phyloP scores from a whole-genome alignment of 2,113 vertebrate species.

The Microcebus tavaratra region DNA sequence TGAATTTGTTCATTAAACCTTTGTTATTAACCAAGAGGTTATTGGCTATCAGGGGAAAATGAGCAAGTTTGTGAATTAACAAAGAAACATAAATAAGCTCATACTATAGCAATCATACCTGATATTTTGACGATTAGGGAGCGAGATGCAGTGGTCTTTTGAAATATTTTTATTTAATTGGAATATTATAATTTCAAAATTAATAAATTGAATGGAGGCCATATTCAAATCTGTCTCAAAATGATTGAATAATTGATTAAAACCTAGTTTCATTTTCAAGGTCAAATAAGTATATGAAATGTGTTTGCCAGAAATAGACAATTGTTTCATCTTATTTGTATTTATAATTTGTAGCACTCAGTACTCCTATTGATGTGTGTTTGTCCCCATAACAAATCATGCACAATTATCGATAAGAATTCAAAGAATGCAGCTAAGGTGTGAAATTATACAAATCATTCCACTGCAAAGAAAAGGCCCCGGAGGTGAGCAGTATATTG shows the following conservation, averaged over 20 bases:
- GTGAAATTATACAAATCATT: slow-evolving; percentile 74
- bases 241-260: slow-evolving; percentile 51
- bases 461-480: slow-evolving; percentile 68
- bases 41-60: slow-evolving; percentile 38
- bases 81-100: slow-evolving; percentile 52
- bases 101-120: background rate
- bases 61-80: slow-evolving; percentile 40
- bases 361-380: slow-evolving; percentile 59
- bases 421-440: slow-evolving; percentile 55
- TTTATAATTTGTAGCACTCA: slow-evolving; percentile 60
- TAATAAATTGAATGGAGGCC: slow-evolving; percentile 14
- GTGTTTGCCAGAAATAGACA: slow-evolving; percentile 40
- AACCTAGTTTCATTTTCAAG: slow-evolving; percentile 63
- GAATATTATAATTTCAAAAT: slow-evolving; percentile 45
- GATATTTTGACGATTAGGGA: slow-evolving; percentile 3
- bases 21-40: slow-evolving; percentile 56
- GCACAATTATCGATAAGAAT: slow-evolving; percentile 77
- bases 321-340: slow-evolving; percentile 58
- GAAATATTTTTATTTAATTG: slow-evolving; percentile 40
- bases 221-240: slow-evolving; percentile 49
- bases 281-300: slow-evolving; percentile 43
- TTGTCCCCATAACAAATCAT: slow-evolving; percentile 75
- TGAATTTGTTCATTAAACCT: slow-evolving; percentile 67
- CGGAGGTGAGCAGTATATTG: slow-evolving; percentile 45
- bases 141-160: background rate